Percentiles rank a stretch among this genome's conserved stretches.
These are phyloP conservation scores for Pachypeltis micranthus DNA, from an alignment of 1,140 invertebrate genomes.

Conservation along the genomic window DNA sequence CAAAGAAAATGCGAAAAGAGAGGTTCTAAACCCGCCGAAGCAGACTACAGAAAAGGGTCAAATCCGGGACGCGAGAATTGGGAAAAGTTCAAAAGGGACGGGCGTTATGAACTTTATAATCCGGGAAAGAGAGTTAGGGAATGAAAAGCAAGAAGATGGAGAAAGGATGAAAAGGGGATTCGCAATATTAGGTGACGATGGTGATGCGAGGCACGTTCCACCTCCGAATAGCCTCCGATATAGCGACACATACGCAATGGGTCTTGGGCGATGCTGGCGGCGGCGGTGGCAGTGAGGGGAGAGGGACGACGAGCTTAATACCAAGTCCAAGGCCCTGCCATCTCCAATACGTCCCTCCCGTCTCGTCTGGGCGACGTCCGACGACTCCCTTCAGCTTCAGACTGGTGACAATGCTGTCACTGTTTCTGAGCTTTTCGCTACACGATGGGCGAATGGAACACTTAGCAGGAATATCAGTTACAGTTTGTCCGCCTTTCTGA, in stretches of 20 bases:
- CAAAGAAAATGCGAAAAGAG: too few species aligned
- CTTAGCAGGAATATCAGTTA: too few species aligned
- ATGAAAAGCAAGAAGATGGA: not conserved
- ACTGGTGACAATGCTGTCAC: not conserved
- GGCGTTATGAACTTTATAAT: slow-evolving; percentile 10
- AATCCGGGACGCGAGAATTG: too few species aligned
- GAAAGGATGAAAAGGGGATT: not conserved
- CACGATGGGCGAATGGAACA: too few species aligned
- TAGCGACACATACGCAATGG: not conserved
- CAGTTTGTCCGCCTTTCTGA: too few species aligned
- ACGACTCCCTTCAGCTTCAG: too few species aligned
- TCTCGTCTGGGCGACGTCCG: not conserved
- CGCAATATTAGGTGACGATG: slow-evolving; percentile 2
- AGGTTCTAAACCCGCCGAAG: too few species aligned
- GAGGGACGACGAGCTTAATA: too few species aligned
- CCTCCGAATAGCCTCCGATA: not conserved
- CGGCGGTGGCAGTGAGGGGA: too few species aligned
- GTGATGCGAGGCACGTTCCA: not conserved
- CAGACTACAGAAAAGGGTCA: too few species aligned
- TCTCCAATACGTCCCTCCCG: not conserved
- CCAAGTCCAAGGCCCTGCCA: not conserved
- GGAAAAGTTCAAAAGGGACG: too few species aligned
- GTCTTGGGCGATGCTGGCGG: too few species aligned
- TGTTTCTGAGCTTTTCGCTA: not conserved
- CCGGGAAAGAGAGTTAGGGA: not conserved